Percentiles rank a stretch among this genome's conserved stretches.
phyloP scores from a whole-genome alignment of 2,113 vertebrate species.

The Tupaia tana region DNA sequence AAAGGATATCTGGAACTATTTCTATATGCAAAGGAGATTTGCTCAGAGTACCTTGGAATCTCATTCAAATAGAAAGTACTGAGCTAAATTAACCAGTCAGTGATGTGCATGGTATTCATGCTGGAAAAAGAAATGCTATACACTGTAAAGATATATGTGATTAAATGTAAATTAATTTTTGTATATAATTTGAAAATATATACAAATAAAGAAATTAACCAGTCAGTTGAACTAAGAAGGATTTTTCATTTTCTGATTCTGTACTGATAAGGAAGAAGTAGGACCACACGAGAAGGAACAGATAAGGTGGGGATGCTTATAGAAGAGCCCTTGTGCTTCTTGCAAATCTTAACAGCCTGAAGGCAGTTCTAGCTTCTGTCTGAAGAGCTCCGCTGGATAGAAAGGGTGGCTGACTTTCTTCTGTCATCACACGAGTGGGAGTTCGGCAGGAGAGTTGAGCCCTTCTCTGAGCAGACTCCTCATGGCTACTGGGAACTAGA shows the following conservation, averaged over 20 bases:
- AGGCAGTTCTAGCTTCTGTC: neutral
- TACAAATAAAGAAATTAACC: neutral
- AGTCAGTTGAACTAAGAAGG: neutral
- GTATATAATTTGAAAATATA: no score
- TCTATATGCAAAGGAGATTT: neutral
- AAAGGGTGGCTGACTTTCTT: neutral
- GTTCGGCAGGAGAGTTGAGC: no score
- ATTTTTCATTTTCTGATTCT: neutral
- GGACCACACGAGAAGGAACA: neutral
- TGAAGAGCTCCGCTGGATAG: neutral
- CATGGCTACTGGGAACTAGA: no score
- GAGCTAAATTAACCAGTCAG: neutral
- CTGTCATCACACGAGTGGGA: neutral
- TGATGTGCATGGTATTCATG: no score
- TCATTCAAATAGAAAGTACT: neutral
- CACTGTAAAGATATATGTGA: no score
- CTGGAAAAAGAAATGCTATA: no score
- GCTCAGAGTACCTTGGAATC: neutral
- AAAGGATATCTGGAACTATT: neutral
- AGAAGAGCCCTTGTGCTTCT: neutral
- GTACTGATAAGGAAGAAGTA: neutral
- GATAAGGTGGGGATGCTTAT: neutral
- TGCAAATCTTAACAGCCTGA: neutral
- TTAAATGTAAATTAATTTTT: no score
- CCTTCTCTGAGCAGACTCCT: no score